A percentile compares a stretch with the other conserved stretches of the same genome.
Conservation (phyloP, 2,797 vertebrate species). For the Rhynchotus rufescens region DNA sequence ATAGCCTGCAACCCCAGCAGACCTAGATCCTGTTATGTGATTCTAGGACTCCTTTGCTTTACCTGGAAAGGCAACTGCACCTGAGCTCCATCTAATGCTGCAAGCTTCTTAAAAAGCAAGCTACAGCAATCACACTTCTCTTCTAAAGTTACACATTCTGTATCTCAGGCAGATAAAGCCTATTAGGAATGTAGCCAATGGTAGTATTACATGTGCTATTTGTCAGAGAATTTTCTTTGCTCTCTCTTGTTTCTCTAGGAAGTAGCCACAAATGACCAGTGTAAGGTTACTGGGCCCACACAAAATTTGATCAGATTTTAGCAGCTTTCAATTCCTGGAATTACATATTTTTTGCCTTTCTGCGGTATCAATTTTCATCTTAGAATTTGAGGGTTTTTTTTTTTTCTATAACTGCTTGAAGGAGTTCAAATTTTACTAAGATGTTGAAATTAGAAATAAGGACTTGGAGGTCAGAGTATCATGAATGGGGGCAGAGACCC, state of each 20-base stretch:
- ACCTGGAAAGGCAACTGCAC: conserved; percentile 29
- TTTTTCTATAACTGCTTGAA: neutral
- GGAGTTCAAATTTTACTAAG: neutral
- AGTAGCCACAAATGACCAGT: conserved; percentile 47
- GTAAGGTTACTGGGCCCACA: conserved; percentile 52
- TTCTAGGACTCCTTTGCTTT: neutral
- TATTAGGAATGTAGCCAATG: conserved; percentile 46
- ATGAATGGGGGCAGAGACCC: neutral
- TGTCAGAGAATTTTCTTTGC: conserved; percentile 53
- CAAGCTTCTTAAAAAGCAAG: conserved; percentile 3
- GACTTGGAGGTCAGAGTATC: neutral
- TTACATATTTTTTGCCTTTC: conserved; percentile 33
- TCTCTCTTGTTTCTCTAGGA: conserved; percentile 71
- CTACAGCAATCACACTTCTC: conserved; percentile 40
- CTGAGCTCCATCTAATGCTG: conserved; percentile 4
- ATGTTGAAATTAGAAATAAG: neutral
- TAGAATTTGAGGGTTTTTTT: neutral
- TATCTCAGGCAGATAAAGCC: conserved; percentile 33
- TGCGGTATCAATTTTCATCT: conserved; percentile 20
- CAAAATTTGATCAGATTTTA: conserved; percentile 57
- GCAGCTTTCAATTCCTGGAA: conserved; percentile 49
- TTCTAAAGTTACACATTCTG: conserved; percentile 44
- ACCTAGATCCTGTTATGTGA: neutral
- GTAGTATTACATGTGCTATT: conserved; percentile 39
- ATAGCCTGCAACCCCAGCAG: neutral